Conservation (phyloP, 2,113 vertebrate species). For the Odocoileus hemionus region DNA sequence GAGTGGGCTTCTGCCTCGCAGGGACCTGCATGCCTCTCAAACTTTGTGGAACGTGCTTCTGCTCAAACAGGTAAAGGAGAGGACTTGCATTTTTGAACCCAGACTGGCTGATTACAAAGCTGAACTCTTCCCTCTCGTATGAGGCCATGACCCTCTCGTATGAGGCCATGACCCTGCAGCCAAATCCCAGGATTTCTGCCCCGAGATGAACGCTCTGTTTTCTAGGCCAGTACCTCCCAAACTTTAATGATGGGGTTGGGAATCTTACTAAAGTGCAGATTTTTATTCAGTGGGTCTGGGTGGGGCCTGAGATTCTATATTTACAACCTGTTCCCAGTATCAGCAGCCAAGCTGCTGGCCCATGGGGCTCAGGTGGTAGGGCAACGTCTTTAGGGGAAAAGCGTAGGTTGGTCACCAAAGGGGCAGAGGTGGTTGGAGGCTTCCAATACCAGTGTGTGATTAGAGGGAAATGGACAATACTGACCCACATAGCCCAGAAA, state of each 20-base stretch:
- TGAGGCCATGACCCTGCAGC: background rate
- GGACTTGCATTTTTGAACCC: background rate
- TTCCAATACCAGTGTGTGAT: rapidly evolving
- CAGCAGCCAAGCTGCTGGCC: background rate
- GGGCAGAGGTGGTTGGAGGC: background rate
- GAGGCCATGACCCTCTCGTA: background rate
- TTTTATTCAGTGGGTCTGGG: background rate
- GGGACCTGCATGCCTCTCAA: rapidly evolving
- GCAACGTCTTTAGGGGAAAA: background rate
- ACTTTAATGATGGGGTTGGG: no score
- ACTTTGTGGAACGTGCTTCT: rapidly evolving
- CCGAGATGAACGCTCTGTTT: background rate
- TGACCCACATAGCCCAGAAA: background rate
- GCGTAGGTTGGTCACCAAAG: background rate
- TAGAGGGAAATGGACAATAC: no score
- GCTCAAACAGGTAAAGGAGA: background rate
- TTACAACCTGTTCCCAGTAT: background rate
- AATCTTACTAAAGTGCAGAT: background rate
- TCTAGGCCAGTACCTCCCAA: background rate
- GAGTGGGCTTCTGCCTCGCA: background rate
- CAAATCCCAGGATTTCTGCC: background rate
- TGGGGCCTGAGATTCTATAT: background rate
- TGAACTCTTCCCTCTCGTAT: background rate
- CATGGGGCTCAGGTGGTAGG: rapidly evolving
- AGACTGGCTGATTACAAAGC: background rate